Evolutionary conservation across 2,797 vertebrate species (phyloP).

Genomic region (Ateles fusciceps): DNA sequence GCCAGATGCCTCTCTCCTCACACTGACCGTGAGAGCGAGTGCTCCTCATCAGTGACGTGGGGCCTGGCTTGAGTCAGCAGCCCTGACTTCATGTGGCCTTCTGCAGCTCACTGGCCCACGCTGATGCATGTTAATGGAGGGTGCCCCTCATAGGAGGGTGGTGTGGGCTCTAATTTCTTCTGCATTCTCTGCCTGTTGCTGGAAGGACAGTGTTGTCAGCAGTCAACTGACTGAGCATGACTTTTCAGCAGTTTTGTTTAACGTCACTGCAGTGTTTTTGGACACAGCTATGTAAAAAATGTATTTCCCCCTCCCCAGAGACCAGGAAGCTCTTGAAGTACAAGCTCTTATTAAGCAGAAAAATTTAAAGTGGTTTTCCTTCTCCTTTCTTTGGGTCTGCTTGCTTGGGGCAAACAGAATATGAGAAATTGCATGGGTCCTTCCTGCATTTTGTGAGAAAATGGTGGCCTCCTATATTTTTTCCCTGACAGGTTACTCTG

Average conservation of each 20-base stretch:
- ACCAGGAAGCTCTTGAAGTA: background rate
- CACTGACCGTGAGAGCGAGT: background rate
- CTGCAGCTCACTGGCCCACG: fast-evolving
- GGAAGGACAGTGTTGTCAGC: background rate
- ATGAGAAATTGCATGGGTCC: background rate
- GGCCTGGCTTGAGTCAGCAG: background rate
- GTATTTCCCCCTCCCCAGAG: background rate
- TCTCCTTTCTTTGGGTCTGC: background rate
- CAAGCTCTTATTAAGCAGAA: background rate
- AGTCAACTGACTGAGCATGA: background rate
- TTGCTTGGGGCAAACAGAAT: background rate
- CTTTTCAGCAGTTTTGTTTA: background rate
- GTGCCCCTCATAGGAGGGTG: background rate
- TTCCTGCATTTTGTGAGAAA: background rate
- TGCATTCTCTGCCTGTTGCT: background rate
- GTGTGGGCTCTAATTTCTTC: background rate
- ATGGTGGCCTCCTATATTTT: background rate
- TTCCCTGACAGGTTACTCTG: background rate
- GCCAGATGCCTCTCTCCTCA: background rate
- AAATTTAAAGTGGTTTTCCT: background rate
- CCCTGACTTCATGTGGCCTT: background rate
- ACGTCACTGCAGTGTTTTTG: background rate
- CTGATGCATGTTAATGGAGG: background rate
- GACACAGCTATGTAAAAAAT: background rate
- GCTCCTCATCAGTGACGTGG: fast-evolving